Percentiles rank a stretch among this genome's conserved stretches.
Evolutionary conservation across 2,888 invertebrate genomes (phyloP).

Genomic region (Mylabris sibirica): DNA sequence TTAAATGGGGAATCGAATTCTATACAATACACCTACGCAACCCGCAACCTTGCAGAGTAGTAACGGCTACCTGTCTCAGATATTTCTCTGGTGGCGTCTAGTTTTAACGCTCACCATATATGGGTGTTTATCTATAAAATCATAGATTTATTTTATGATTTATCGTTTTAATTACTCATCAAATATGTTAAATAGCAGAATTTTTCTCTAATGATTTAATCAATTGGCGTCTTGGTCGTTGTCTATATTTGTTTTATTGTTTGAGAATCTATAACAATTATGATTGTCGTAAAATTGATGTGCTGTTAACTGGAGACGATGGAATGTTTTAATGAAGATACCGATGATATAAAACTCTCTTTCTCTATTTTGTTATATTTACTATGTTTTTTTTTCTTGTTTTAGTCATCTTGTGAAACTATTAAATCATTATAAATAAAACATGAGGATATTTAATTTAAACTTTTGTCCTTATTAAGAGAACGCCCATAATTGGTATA

Average conservation of each 20-base stretch:
- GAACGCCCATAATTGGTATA: constrained; percentile 52
- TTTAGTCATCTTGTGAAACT: constrained; percentile 34
- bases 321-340: constrained; percentile 37
- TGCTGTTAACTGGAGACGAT: constrained; percentile 9
- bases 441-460: constrained; percentile 48
- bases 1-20: constrained; percentile 15
- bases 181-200: constrained; percentile 22
- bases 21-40: constrained; percentile 32
- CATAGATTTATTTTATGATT: constrained; percentile 12
- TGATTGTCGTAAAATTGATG: constrained; percentile 14
- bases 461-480: constrained; percentile 49
- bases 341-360: constrained; percentile 16
- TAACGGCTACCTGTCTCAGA: constrained; percentile 46
- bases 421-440: constrained; percentile 46
- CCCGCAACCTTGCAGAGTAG: constrained; percentile 41
- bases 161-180: constrained; percentile 28
- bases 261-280: constrained; percentile 7
- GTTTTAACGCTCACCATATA: constrained; percentile 26
- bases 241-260: neutral
- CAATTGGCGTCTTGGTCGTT: neutral
- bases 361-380: constrained; percentile 18
- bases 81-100: constrained; percentile 35
- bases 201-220: constrained; percentile 13
- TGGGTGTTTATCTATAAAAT: constrained; percentile 32
- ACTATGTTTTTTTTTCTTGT: neutral